These are phyloP conservation scores for Spea multiplicata DNA, from an alignment of 2,113 vertebrate genomes.

Conservation along the genomic window DNA sequence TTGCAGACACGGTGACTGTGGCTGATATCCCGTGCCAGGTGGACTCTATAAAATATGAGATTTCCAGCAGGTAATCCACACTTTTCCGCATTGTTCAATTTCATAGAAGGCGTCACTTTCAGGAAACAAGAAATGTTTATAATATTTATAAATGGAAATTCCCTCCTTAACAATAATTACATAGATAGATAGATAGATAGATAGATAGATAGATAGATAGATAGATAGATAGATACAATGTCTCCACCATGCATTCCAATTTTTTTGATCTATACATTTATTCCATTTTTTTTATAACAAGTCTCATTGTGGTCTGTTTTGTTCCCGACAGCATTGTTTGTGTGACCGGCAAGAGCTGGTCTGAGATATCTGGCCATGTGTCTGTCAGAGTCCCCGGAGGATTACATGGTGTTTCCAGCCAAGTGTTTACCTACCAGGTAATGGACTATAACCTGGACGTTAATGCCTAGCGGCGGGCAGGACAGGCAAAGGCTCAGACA, in stretches of 20 bases:
- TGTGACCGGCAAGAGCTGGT: slow-evolving; percentile 69
- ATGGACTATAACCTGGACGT: background rate
- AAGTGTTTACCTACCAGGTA: slow-evolving; percentile 90
- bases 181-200: too few species aligned
- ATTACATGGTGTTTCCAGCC: slow-evolving; percentile 76
- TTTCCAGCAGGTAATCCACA: slow-evolving; percentile 86
- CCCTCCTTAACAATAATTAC: too few species aligned
- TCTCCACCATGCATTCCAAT: too few species aligned
- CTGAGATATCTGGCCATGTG: slow-evolving; percentile 70
- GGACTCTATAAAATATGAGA: slow-evolving; percentile 78
- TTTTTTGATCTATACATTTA: too few species aligned
- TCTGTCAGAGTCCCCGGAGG: slow-evolving; percentile 82
- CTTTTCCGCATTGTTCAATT: background rate
- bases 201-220: too few species aligned
- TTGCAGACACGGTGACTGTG: slow-evolving; percentile 81
- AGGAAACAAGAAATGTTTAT: too few species aligned
- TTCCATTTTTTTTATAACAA: background rate
- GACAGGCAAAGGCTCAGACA: too few species aligned
- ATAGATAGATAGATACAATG: too few species aligned
- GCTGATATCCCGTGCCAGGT: slow-evolving; percentile 83
- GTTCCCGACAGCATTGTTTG: slow-evolving; percentile 82
- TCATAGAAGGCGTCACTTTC: too few species aligned
- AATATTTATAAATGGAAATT: too few species aligned
- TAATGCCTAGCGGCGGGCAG: too few species aligned
- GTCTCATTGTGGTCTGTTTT: slow-evolving; percentile 42